Evolutionary conservation across 1,140 invertebrate genomes (phyloP).

Genomic region (Zaprionus davidi): DNA sequence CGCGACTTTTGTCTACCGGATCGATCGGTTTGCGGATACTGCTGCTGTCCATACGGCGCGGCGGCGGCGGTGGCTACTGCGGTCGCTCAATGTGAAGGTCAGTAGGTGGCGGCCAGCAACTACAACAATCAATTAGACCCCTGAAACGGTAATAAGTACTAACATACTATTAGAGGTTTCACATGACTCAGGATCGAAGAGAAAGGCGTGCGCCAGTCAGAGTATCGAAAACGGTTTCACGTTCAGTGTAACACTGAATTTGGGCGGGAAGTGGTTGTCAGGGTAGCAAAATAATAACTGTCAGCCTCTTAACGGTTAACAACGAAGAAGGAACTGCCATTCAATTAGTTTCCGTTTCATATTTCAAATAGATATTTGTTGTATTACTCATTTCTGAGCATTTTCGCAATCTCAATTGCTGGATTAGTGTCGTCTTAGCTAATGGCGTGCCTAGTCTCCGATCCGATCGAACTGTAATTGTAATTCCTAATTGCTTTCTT

Average conservation of each 20-base stretch:
- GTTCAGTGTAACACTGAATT: constrained; percentile 2
- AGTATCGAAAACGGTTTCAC: not conserved
- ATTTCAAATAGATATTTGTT: not conserved
- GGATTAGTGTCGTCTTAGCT: constrained; percentile 79
- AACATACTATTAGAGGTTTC: constrained; percentile 49
- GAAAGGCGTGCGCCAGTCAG: constrained; percentile 23
- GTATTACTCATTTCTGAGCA: not conserved
- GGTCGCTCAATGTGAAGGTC: constrained; percentile 77
- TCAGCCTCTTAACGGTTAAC: not conserved
- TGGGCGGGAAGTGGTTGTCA: constrained; percentile 12
- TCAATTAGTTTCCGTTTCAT: not conserved
- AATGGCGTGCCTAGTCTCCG: constrained; percentile 53
- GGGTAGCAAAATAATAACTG: constrained; percentile 6
- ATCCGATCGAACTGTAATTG: constrained; percentile 40
- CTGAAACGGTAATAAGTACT: constrained; percentile 70
- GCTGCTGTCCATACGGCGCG: constrained; percentile 26
- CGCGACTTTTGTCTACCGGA: constrained; percentile 70
- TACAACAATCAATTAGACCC: constrained; percentile 76
- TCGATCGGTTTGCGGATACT: constrained; percentile 71
- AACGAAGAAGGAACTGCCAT: constrained; percentile 1
- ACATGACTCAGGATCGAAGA: constrained; percentile 46
- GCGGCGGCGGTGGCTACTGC: constrained; percentile 19
- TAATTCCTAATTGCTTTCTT: constrained; percentile 76
- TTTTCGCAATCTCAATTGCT: constrained; percentile 45
- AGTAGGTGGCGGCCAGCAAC: constrained; percentile 77